Conservation (phyloP, 2,113 vertebrate species). For the Cheilinus undulatus region DNA sequence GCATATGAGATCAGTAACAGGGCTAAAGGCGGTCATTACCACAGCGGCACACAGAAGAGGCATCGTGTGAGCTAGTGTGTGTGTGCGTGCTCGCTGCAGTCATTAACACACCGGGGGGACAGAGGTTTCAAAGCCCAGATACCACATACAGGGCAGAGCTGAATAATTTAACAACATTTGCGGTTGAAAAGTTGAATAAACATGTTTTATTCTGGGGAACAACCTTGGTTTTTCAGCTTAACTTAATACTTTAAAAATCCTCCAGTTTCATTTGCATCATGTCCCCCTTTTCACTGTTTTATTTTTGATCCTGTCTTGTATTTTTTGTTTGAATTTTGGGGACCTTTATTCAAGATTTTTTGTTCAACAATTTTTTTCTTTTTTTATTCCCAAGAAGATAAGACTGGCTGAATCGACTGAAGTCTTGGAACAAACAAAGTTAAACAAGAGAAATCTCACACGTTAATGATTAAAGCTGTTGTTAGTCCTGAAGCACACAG, state of each 20-base stretch:
- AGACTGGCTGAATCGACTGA: not conserved
- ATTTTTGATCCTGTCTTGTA: conserved; percentile 8
- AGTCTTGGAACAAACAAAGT: conserved; percentile 9
- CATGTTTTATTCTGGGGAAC: conserved; percentile 47
- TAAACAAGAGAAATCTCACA: too few relatives aligned
- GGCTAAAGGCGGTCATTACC: conserved; percentile 79
- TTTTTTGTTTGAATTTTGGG: conserved; percentile 19
- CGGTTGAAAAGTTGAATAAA: conserved; percentile 71
- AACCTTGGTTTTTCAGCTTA: conserved; percentile 28
- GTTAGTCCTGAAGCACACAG: too few relatives aligned
- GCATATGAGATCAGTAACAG: conserved; percentile 75
- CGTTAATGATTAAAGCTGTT: too few relatives aligned
- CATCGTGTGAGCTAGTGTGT: conserved; percentile 43
- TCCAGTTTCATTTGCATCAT: conserved; percentile 18
- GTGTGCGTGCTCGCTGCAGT: conserved; percentile 52
- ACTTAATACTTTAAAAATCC: conserved; percentile 44
- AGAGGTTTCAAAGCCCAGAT: conserved; percentile 72
- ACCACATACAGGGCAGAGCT: conserved; percentile 65
- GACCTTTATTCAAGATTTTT: not conserved
- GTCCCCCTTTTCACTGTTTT: conserved; percentile 20
- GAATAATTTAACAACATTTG: conserved; percentile 74
- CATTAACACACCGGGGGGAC: conserved; percentile 71
- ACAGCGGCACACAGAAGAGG: conserved; percentile 58
- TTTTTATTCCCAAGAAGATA: not conserved
- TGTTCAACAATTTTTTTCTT: not conserved